Conservation (phyloP, 2,113 vertebrate genomes). For the Phycodurus eques region DNA sequence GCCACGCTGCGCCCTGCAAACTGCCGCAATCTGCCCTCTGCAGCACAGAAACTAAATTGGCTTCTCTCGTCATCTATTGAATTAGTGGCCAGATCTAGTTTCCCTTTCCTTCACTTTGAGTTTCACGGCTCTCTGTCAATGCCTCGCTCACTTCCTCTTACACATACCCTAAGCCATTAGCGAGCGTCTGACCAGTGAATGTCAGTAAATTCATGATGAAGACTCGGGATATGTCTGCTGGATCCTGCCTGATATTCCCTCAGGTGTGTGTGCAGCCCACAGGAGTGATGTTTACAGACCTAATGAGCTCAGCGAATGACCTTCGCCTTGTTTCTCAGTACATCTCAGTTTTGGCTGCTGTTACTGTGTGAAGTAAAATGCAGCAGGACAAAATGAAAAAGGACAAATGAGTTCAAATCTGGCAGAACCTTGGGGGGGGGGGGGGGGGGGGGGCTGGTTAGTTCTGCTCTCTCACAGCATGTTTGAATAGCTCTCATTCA, state of each 20-base stretch:
- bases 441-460: background rate
- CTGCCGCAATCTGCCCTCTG: constrained; percentile 66
- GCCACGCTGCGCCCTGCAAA: constrained; percentile 39
- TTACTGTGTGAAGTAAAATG: background rate
- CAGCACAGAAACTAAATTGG: constrained; percentile 68
- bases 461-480: background rate
- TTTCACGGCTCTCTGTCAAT: constrained; percentile 47
- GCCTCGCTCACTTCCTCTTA: constrained; percentile 12
- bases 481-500: background rate
- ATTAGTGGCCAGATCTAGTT: constrained; percentile 66
- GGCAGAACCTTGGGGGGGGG: background rate
- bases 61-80: constrained; percentile 66
- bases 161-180: constrained; percentile 33
- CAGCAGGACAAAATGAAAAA: background rate
- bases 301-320: constrained; percentile 42
- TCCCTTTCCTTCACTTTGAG: constrained; percentile 52
- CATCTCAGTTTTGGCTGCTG: constrained; percentile 24
- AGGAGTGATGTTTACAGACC: constrained; percentile 56
- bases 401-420: background rate
- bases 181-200: constrained; percentile 45
- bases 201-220: constrained; percentile 48
- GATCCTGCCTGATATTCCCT: constrained; percentile 51
- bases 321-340: constrained; percentile 31
- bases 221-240: constrained; percentile 36
- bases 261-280: constrained; percentile 31